Evolutionary conservation across 2,113 vertebrate species (phyloP).

Genomic region (Seriola aureovittata): DNA sequence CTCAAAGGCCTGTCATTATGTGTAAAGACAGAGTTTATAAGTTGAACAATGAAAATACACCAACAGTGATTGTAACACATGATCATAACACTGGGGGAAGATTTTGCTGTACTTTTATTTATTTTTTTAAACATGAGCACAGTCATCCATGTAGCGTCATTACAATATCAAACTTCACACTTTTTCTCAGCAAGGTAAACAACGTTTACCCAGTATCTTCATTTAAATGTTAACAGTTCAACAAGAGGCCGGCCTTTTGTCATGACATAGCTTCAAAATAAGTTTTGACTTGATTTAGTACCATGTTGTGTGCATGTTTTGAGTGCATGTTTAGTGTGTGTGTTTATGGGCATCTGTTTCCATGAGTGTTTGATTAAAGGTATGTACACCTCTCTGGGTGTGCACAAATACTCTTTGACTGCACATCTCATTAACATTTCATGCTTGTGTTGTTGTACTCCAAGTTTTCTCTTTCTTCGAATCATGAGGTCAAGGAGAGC

Average conservation of each 20-base stretch:
- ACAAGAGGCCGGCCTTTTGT: not conserved
- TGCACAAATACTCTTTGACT: not conserved
- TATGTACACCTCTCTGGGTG: not conserved
- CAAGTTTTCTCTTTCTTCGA: conserved; percentile 9
- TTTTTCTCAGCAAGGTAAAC: not conserved
- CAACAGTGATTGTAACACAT: conserved; percentile 7
- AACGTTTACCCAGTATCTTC: not conserved
- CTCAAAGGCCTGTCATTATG: conserved; percentile 52
- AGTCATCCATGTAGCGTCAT: not conserved
- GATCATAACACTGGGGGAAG: conserved; percentile 1
- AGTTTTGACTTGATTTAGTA: not conserved
- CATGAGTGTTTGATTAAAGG: not conserved
- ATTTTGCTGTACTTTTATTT: not conserved
- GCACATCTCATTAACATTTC: conserved; percentile 14
- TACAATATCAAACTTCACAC: not conserved
- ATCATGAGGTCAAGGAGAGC: conserved; percentile 29
- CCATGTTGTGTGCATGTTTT: not conserved
- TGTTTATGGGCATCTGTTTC: not conserved
- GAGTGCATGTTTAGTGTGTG: not conserved
- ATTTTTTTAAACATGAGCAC: not conserved
- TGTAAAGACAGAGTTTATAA: conserved; percentile 48
- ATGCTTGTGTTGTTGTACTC: not conserved
- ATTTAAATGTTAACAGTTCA: not conserved
- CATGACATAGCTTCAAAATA: not conserved
- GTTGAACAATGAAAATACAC: conserved; percentile 55